A percentile compares a stretch with the other conserved stretches of the same genome.
phyloP scores from a whole-genome alignment of 2,888 invertebrate species.

The Ernsta delagoae region DNA sequence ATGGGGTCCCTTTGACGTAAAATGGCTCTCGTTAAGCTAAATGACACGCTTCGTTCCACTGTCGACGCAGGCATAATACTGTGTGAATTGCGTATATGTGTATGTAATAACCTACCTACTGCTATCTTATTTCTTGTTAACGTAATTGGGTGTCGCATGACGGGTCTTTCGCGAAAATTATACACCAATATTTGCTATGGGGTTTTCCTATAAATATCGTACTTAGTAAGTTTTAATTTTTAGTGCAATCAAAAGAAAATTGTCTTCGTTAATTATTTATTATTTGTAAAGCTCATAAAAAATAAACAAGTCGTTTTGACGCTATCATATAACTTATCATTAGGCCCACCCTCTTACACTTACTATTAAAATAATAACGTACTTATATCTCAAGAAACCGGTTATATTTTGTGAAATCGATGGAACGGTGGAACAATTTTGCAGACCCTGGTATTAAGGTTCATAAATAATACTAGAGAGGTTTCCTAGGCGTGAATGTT shows the following conservation, averaged over 20 bases:
- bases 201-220: not conserved
- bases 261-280: too few species aligned
- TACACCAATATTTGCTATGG: not conserved
- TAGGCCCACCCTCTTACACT: not conserved
- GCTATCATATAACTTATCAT: not conserved
- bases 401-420: conserved; percentile 7
- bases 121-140: conserved; percentile 28
- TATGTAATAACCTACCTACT: not conserved
- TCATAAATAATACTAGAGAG: conserved; percentile 23
- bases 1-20: conserved; percentile 16
- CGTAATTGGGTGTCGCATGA: conserved; percentile 14
- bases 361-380: not conserved
- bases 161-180: not conserved
- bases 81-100: not conserved
- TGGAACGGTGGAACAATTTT: conserved; percentile 6
- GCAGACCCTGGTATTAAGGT: conserved; percentile 15
- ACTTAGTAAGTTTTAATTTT: not conserved
- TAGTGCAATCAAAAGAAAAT: not conserved
- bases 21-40: conserved; percentile 27
- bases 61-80: conserved; percentile 8
- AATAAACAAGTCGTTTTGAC: not conserved
- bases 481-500: not conserved
- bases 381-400: conserved; percentile 4
- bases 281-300: too few species aligned
- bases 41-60: conserved; percentile 9